Conservation (phyloP, 2,113 vertebrate genomes). For the Empidonax traillii region DNA sequence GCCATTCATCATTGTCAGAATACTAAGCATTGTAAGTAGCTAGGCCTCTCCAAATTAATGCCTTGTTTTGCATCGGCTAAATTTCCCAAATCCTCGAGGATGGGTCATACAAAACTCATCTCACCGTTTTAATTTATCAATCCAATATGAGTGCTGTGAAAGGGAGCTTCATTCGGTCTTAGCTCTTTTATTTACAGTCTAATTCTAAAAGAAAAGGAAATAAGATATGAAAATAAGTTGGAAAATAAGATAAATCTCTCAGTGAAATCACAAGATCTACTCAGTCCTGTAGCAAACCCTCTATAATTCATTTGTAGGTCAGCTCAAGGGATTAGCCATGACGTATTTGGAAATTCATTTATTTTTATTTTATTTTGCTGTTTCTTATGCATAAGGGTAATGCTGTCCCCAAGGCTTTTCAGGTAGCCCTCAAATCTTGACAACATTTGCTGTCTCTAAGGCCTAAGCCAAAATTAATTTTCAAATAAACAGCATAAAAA, state of each 20-base stretch:
- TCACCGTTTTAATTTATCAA: slow-evolving; percentile 94
- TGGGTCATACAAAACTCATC: slow-evolving; percentile 91
- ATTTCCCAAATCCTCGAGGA: slow-evolving; percentile 99
- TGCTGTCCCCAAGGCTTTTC: slow-evolving; percentile 88
- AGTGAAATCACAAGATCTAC: slow-evolving; percentile 85
- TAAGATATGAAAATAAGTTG: slow-evolving; percentile 98
- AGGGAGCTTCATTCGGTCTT: slow-evolving; percentile 77
- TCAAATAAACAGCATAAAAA: slow-evolving; percentile 90
- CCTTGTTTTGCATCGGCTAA: slow-evolving; percentile 99
- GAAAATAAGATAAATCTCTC: slow-evolving; percentile 95
- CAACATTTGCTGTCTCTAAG: slow-evolving; percentile 87
- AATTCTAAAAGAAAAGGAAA: slow-evolving; percentile 96
- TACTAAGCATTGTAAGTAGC: slow-evolving; percentile 93
- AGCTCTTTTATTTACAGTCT: slow-evolving; percentile 91
- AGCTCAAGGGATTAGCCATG: slow-evolving; percentile 86
- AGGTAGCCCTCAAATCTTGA: slow-evolving; percentile 90
- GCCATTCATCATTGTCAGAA: slow-evolving; percentile 99
- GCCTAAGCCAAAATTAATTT: slow-evolving; percentile 88
- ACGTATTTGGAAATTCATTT: slow-evolving; percentile 93
- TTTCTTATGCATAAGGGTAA: slow-evolving; percentile 92
- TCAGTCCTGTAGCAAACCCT: slow-evolving; percentile 81
- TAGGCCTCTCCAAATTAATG: slow-evolving; percentile 98
- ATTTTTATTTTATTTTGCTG: slow-evolving; percentile 93
- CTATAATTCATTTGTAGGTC: slow-evolving; percentile 85
- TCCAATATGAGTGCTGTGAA: slow-evolving; percentile 84